Percentiles rank a stretch among this genome's conserved stretches.
phyloP scores from a whole-genome alignment of 2,113 vertebrate species.

The Chaetodon trifascialis region DNA sequence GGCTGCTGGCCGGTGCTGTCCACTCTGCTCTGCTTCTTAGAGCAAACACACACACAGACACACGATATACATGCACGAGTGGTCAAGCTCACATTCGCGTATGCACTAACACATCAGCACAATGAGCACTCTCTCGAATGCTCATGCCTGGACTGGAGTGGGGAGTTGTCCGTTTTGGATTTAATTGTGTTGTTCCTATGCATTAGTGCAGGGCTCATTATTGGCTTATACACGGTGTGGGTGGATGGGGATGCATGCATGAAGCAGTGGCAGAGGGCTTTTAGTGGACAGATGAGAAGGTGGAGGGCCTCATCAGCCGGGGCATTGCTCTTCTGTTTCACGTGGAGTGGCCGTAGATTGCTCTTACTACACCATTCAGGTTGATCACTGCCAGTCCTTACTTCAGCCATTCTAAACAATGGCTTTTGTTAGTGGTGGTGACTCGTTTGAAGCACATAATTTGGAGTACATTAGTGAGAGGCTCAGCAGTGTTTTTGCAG shows the following conservation, averaged over 20 bases:
- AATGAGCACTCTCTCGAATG: conserved; percentile 49
- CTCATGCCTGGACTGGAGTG: conserved; percentile 48
- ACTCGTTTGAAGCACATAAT: conserved; percentile 45
- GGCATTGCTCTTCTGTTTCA: conserved; percentile 48
- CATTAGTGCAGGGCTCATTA: conserved; percentile 73
- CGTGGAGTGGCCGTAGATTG: conserved; percentile 70
- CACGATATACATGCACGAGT: conserved; percentile 24
- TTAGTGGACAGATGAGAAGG: conserved; percentile 69
- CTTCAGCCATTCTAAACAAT: conserved; percentile 54
- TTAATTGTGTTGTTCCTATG: conserved; percentile 76
- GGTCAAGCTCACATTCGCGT: conserved; percentile 38
- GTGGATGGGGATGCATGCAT: conserved; percentile 63
- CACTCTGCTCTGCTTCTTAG: conserved; percentile 33
- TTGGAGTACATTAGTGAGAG: conserved; percentile 48
- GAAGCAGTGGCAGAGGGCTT: conserved; percentile 59
- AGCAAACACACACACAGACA: conserved; percentile 14
- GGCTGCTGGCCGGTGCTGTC: conserved; percentile 53
- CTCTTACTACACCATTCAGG: conserved; percentile 57
- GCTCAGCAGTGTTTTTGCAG: neutral
- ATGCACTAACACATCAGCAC: conserved; percentile 22
- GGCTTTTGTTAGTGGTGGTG: conserved; percentile 38
- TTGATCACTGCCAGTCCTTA: conserved; percentile 48
- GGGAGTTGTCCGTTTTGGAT: conserved; percentile 57
- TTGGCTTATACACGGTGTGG: conserved; percentile 54
- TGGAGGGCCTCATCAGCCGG: conserved; percentile 71